Evolutionary conservation across 2,797 vertebrate species (phyloP), one percentile per base, ranked within the genome.

Genomic region (Psittacula echo): DNA sequence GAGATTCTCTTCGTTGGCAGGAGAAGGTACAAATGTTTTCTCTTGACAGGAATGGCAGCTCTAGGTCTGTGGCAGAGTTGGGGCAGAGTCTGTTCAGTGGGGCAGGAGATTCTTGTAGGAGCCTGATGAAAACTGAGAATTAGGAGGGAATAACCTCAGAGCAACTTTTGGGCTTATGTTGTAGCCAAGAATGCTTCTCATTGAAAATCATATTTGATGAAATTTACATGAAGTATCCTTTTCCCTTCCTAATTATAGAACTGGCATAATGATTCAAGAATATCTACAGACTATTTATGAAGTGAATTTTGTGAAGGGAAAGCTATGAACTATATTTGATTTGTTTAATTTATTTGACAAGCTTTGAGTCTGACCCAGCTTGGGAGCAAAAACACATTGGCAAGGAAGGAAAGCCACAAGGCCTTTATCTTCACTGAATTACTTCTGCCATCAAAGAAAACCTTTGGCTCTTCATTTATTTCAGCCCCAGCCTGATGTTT

Each of bases 281-380:
- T 94, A 85, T 65, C 18, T 1, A 1, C 61, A 60, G 60, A 73
- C 70, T 85, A 48, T 64, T 79, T 66, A 67, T 53, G 41, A 81
- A 75, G 64, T 24, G 13, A 82, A 58, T 76, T 93, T 84, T 89
- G 34, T 67, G 79, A 82, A 85, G 64, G 21, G 17, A 94, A 90
- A 56, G 26, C 51, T 89, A 47, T 79, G 74, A 74, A 42, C 21
- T 70, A 1, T n/a, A 48, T 85, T 82, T 77, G 37, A 48, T 80
- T 92, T 91, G 11, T 85, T 77, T 84, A 84, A 94, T 86, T 90
- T 85, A 67, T 95, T 94, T 95, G 75, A 73, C 87, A 90, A 71
- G 34, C 19, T 87, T 89, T 86, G 75, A 90, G 50, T 48, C n/a
- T 74, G 54, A 50, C 24, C 47, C 74, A 77, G 44, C 61, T 73